phyloP scores from a whole-genome alignment of 2,797 vertebrate genomes.

The Scolopax rusticola region DNA sequence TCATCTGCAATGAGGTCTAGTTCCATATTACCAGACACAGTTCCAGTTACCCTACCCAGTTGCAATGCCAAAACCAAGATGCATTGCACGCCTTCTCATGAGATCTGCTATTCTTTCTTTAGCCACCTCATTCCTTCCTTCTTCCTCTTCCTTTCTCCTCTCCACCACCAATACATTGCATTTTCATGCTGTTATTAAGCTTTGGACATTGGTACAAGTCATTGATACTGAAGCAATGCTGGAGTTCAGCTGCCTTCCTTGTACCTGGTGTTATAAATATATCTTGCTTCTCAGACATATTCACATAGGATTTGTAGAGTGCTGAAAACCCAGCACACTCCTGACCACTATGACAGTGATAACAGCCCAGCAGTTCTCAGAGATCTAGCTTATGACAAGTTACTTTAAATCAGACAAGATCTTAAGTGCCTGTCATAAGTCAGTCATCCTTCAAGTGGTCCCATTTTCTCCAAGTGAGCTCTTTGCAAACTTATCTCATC shows the following conservation, averaged over 20 bases:
- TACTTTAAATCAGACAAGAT: slow-evolving; percentile 35
- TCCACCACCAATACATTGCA: neutral
- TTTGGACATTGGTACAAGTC: neutral
- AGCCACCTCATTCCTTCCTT: neutral
- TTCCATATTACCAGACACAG: neutral
- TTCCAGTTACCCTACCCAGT: neutral
- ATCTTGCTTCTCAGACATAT: neutral
- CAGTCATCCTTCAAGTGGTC: slow-evolving; percentile 46
- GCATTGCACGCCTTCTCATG: neutral
- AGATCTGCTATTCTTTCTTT: neutral
- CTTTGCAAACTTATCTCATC: neutral
- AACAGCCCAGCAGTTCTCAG: neutral
- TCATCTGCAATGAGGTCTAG: neutral
- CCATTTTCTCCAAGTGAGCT: neutral
- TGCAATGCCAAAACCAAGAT: neutral
- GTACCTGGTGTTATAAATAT: neutral
- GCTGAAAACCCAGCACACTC: neutral
- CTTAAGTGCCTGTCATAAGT: slow-evolving; percentile 53
- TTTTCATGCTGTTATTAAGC: neutral
- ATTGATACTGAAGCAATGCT: neutral
- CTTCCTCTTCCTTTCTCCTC: neutral
- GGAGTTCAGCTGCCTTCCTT: neutral
- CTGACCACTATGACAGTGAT: neutral
- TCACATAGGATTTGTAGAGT: neutral
- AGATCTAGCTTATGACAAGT: neutral